Conservation (phyloP, 1,140 invertebrate genomes). For the Dysdera silvatica region DNA sequence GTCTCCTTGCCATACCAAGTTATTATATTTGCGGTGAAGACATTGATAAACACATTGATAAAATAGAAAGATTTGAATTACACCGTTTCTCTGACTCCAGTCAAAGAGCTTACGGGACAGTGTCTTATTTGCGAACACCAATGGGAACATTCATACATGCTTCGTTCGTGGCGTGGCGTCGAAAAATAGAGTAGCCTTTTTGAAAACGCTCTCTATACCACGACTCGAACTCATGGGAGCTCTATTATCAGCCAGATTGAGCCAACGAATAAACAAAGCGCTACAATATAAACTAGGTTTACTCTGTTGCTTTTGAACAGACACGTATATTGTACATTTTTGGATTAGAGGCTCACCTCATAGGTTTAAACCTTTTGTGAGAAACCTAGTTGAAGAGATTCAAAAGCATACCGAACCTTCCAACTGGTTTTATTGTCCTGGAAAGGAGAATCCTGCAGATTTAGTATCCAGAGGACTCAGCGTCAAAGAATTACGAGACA, state of each 20-base stretch:
- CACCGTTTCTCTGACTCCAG: background rate
- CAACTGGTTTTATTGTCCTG: background rate
- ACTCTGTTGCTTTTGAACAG: background rate
- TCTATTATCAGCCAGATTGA: background rate
- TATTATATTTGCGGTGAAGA: background rate
- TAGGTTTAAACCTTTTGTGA: background rate
- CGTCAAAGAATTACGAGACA: background rate
- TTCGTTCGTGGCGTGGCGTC: background rate
- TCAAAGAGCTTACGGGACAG: background rate
- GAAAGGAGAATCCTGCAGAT: conserved; percentile 13
- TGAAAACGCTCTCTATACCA: conserved; percentile 1
- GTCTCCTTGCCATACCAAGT: background rate
- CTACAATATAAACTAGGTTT: background rate
- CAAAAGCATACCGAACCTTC: too few relatives aligned
- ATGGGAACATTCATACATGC: background rate
- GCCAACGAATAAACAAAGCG: background rate
- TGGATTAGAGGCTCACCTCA: background rate
- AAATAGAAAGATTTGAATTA: background rate
- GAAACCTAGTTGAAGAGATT: background rate
- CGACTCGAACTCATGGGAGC: background rate
- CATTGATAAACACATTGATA: background rate
- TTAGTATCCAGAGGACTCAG: background rate
- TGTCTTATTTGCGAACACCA: background rate
- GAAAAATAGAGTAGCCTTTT: background rate
- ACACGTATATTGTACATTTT: background rate